A percentile compares a stretch with the other conserved stretches of the same genome.
Evolutionary conservation across 2,113 vertebrate species (phyloP).

Genomic region (Eulemur macaco): DNA sequence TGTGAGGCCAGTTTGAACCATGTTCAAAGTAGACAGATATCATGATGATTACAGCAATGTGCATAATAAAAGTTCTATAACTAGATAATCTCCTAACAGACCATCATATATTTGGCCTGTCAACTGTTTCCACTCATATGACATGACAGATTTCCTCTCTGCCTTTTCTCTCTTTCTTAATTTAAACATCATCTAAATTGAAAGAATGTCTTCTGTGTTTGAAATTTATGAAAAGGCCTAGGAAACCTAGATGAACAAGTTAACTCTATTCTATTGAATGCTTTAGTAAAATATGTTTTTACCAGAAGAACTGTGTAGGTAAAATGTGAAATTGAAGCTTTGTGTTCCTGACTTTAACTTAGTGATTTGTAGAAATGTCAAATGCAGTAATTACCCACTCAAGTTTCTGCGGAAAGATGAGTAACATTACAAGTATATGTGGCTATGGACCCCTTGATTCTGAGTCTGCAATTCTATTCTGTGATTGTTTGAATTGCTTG

Average conservation of each 20-base stretch:
- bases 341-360: background rate
- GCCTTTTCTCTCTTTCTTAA: conserved; percentile 44
- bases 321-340: background rate
- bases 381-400: background rate
- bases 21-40: conserved; percentile 40
- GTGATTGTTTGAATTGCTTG: background rate
- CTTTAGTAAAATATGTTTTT: background rate
- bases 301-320: background rate
- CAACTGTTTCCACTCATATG: conserved; percentile 1
- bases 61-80: conserved; percentile 55
- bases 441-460: background rate
- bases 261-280: background rate
- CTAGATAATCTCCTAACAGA: conserved; percentile 50
- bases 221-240: background rate
- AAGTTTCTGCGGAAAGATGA: background rate
- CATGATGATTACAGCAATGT: conserved; percentile 9
- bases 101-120: background rate
- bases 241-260: background rate
- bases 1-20: background rate
- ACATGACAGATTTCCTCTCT: conserved; percentile 31
- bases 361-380: background rate
- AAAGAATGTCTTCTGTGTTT: conserved; percentile 40
- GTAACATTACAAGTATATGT: background rate
- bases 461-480: background rate
- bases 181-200: conserved; percentile 13